Evolutionary conservation across 2,888 invertebrate species (phyloP), one percentile per base, ranked within the genome.

Genomic region (Xanthostigma xanthostigma): DNA sequence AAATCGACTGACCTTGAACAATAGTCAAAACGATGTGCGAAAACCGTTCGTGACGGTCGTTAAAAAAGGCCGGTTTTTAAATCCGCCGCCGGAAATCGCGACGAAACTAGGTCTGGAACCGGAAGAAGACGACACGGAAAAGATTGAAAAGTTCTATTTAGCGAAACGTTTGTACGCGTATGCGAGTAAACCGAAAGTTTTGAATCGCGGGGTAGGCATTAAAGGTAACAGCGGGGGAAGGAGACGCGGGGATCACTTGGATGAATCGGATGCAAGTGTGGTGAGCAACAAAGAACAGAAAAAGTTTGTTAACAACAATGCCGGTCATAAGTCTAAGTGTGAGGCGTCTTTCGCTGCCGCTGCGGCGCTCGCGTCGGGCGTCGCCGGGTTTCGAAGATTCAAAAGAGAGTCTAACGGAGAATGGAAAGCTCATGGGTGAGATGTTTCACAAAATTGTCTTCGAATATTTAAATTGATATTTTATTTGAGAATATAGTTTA

Each of bases 11-110:
- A 27, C 44, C 41, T 46, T 49, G 40, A 54, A 45, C 13, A 36
- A 34, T 8, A 50, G 50, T 34, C 43, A 51, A 13, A 52, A 55
- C 44, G 56, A 59, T 47, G 59, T 62, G 1, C 60, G 60, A 38
- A 71, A 69, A 50, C 76, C 85, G 9, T 89, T 89, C 61, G 79
- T 88, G 53, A 87, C 86, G 9, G 87, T 87, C 0, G 89, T 89
- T 41, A 83, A 81, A 57, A 78, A 76, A 46, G 89, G 89, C 3
- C 78, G 80, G 58, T 89, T 88, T 62, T 67, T 88, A 53, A 78
- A 83, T 59, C 88, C 89, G 6, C 84, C 86, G 1, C 79, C 79
- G n/a, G 79, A 79, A 59, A 66, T 81, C 41, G 82, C 84, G 8
- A 65, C 67, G 8, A 67, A 81, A n/a, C 68, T 82, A 14, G 81